phyloP scores from a whole-genome alignment of 2,113 vertebrate species.

The Urocolius indicus region DNA sequence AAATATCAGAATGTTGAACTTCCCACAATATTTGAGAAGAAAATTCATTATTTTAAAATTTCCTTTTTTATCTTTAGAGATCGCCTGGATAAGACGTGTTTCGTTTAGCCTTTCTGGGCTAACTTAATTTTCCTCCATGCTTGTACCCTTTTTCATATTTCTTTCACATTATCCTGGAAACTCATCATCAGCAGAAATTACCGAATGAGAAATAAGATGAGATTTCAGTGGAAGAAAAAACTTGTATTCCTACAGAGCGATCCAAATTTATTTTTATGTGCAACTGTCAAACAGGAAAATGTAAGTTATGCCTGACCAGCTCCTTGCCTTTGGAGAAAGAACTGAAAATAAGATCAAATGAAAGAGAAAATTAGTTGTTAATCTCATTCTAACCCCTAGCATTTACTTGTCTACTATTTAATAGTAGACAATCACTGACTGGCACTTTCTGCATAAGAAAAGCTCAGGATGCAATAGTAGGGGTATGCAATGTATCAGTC shows the following conservation, averaged over 20 bases:
- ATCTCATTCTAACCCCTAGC: conserved; percentile 46
- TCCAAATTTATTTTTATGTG: neutral
- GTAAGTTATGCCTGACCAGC: neutral
- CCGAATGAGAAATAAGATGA: neutral
- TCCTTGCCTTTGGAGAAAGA: neutral
- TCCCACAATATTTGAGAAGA: neutral
- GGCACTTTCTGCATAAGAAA: conserved; percentile 35
- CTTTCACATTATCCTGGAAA: neutral
- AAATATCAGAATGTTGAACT: neutral
- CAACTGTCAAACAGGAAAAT: neutral
- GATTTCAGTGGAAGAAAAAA: neutral
- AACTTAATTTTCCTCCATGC: neutral
- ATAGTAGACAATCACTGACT: neutral
- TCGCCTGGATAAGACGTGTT: neutral
- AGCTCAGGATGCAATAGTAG: neutral
- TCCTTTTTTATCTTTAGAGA: neutral
- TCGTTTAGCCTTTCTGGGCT: neutral
- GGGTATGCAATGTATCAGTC: neutral
- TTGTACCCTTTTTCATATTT: neutral
- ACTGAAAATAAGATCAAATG: conserved; percentile 17
- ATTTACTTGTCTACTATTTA: neutral
- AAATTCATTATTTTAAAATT: neutral
- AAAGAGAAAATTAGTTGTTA: conserved; percentile 48
- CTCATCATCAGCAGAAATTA: neutral
- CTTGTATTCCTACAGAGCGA: neutral